phyloP scores from a whole-genome alignment of 2,888 invertebrate genomes.

The Nephrotoma appendiculata region DNA sequence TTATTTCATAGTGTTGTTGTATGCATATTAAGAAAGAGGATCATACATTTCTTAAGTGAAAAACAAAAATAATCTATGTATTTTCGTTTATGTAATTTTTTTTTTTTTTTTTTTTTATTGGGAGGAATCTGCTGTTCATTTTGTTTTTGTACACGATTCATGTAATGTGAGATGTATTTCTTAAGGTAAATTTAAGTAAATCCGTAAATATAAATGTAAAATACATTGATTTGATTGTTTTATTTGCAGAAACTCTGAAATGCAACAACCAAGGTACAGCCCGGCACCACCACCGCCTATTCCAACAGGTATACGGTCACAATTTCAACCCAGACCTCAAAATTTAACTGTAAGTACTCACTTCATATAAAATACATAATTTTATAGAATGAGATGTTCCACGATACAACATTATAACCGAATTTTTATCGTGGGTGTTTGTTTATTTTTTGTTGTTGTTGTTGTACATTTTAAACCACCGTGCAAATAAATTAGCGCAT shows the following conservation, averaged over 20 bases:
- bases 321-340: neutral
- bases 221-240: neutral
- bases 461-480: neutral
- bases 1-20: neutral
- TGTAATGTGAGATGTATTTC: neutral
- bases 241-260: neutral
- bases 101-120: neutral
- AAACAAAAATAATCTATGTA: neutral
- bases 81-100: neutral
- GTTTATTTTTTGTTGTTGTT: neutral
- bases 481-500: neutral
- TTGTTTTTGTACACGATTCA: neutral
- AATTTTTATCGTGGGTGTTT: neutral
- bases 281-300: slow-evolving; percentile 2
- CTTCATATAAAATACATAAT: neutral
- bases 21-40: neutral
- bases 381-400: neutral
- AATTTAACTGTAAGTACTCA: neutral
- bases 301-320: neutral
- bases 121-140: neutral
- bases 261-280: slow-evolving; percentile 3
- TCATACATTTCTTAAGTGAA: neutral
- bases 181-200: neutral
- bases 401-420: neutral
- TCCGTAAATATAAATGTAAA: neutral